Evolutionary conservation across 2,113 vertebrate genomes (phyloP).

Genomic region (Boleophthalmus pectinirostris): DNA sequence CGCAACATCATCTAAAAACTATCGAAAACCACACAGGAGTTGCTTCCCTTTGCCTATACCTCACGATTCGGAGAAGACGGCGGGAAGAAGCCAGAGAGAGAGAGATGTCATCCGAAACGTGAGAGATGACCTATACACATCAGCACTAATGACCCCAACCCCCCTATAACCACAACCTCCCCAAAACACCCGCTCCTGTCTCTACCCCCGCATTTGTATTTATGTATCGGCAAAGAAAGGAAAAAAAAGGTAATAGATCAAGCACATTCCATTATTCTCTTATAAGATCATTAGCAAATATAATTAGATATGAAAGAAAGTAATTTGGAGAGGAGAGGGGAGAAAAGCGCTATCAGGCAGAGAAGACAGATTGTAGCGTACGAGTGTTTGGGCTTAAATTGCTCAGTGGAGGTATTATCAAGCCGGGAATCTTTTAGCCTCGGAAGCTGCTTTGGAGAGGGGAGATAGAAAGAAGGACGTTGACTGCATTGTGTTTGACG

Average conservation of each 20-base stretch:
- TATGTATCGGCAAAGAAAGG: constrained; percentile 71
- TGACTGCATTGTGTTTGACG: constrained; percentile 53
- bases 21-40: too few relatives aligned
- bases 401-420: constrained; percentile 83
- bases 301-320: constrained; percentile 87
- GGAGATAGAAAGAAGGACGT: constrained; percentile 66
- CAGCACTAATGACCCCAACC: constrained; percentile 72
- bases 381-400: constrained; percentile 84
- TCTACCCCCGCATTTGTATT: constrained; percentile 79
- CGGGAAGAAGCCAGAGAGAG: constrained; percentile 43
- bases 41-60: neutral
- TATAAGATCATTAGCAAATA: constrained; percentile 87
- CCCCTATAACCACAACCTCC: constrained; percentile 72
- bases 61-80: constrained; percentile 1
- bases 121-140: constrained; percentile 72
- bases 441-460: constrained; percentile 76
- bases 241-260: constrained; percentile 82
- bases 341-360: constrained; percentile 84
- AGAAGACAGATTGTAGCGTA: constrained; percentile 83
- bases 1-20: neutral
- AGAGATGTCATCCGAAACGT: constrained; percentile 70
- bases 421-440: constrained; percentile 78
- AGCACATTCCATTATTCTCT: constrained; percentile 85
- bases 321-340: constrained; percentile 82
- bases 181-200: constrained; percentile 71